phyloP scores from a whole-genome alignment of 2,888 invertebrate species.

The Cephus rjabovi region DNA sequence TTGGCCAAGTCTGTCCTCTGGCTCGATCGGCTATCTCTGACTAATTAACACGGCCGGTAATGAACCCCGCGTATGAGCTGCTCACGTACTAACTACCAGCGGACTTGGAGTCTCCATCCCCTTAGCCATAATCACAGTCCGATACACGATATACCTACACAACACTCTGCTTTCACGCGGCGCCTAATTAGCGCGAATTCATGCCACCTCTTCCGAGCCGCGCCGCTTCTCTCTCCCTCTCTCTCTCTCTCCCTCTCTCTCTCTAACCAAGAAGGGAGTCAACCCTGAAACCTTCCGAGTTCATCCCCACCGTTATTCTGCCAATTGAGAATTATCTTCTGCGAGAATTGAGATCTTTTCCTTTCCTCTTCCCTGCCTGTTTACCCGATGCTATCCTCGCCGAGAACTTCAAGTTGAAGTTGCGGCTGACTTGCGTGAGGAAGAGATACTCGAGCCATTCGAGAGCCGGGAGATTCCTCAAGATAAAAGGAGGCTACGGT shows the following conservation, averaged over 20 bases:
- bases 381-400: neutral
- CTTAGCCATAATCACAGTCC: constrained; percentile 49
- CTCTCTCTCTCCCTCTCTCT: neutral
- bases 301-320: constrained; percentile 16
- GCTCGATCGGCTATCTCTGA: constrained; percentile 58
- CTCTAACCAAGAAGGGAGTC: constrained; percentile 4
- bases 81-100: constrained; percentile 21
- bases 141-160: constrained; percentile 45
- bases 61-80: constrained; percentile 47
- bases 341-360: neutral
- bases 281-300: constrained; percentile 9
- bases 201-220: neutral
- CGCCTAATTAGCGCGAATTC: constrained; percentile 49
- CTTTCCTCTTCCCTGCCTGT: neutral
- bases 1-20: neutral
- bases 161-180: constrained; percentile 51
- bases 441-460: neutral
- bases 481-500: constrained; percentile 49
- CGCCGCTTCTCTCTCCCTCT: neutral
- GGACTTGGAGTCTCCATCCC: constrained; percentile 30
- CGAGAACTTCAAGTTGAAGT: neutral
- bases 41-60: constrained; percentile 62
- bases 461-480: constrained; percentile 40
- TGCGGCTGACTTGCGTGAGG: neutral
- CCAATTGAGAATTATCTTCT: neutral